phyloP scores from a whole-genome alignment of 2,113 vertebrate species.

The Ceyx melanurus region DNA sequence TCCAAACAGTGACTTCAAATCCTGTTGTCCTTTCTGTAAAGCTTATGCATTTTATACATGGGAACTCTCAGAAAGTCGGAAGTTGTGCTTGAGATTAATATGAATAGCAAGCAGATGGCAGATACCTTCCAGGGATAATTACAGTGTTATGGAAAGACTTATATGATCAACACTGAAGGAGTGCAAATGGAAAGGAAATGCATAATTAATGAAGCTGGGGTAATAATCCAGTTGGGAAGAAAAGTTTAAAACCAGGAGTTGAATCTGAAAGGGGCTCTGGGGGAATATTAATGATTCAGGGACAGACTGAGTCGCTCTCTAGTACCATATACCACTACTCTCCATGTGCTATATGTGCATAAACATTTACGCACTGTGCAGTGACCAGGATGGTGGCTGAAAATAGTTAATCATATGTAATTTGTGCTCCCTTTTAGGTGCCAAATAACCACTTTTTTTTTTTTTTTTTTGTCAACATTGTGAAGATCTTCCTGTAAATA shows the following conservation, averaged over 20 bases:
- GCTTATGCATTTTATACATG: not conserved
- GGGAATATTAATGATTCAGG: not conserved
- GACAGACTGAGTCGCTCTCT: not conserved
- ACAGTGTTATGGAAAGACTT: constrained; percentile 16
- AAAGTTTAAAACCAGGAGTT: not conserved
- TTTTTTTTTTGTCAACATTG: not conserved
- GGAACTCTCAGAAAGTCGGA: not conserved
- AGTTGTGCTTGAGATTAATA: not conserved
- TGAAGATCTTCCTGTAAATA: not conserved
- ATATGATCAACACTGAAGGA: constrained; percentile 3
- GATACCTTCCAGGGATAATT: constrained; percentile 59
- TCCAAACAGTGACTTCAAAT: not conserved
- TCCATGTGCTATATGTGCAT: not conserved
- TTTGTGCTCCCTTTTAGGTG: not conserved
- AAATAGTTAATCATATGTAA: not conserved
- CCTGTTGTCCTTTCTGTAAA: not conserved
- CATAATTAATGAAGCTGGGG: constrained; percentile 42
- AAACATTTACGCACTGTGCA: not conserved
- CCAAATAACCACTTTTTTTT: not conserved
- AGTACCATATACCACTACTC: not conserved
- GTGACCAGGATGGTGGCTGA: not conserved
- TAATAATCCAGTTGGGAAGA: constrained; percentile 26
- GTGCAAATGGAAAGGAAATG: constrained; percentile 35
- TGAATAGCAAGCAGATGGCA: constrained; percentile 54
- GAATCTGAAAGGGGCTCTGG: not conserved